phyloP scores from a whole-genome alignment of 2,113 vertebrate species.

The Felis catus region DNA sequence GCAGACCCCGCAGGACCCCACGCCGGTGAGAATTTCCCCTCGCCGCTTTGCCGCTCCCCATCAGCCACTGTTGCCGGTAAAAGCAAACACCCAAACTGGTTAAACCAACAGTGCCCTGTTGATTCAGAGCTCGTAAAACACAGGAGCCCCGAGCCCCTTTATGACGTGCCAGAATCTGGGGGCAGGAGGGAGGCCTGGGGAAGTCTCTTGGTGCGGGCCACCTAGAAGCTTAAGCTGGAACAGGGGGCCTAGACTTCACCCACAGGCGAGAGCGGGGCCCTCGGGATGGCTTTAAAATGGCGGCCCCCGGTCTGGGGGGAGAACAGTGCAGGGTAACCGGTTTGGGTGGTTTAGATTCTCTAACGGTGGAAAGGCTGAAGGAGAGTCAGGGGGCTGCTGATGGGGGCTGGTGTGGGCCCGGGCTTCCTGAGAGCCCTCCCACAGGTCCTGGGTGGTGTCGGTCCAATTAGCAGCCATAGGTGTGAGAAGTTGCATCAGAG shows the following conservation, averaged over 20 bases:
- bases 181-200: conserved; percentile 76
- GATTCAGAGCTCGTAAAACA: conserved; percentile 83
- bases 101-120: conserved; percentile 80
- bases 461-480: background rate
- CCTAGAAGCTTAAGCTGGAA: background rate
- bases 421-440: background rate
- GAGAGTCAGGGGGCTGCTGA: accelerated
- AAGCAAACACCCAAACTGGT: conserved; percentile 80
- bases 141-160: conserved; percentile 81
- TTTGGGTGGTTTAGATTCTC: background rate
- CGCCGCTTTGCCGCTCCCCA: conserved; percentile 64
- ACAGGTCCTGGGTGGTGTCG: accelerated
- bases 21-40: conserved; percentile 66
- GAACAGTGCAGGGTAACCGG: background rate
- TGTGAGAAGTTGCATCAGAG: background rate
- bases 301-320: background rate
- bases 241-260: background rate
- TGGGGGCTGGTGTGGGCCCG: accelerated
- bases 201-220: conserved; percentile 71
- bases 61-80: conserved; percentile 80
- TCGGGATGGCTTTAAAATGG: background rate
- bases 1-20: background rate
- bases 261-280: background rate
- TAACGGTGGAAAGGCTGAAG: accelerated
- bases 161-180: conserved; percentile 79